Conservation (phyloP, 2,888 invertebrate species). For the Esperia sulphurella region DNA sequence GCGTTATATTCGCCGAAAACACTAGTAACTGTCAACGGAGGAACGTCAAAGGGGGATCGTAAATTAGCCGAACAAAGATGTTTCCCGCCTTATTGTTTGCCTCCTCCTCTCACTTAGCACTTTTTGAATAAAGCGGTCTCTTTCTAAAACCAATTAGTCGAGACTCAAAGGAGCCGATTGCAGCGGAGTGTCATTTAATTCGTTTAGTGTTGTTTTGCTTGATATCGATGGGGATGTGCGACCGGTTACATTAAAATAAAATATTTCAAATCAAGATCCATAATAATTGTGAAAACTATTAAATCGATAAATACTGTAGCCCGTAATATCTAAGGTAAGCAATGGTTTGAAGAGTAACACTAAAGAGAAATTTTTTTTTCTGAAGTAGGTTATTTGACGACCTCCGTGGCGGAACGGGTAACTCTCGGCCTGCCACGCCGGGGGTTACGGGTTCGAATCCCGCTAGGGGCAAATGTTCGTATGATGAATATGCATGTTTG, state of each 20-base stretch:
- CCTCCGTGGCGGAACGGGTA: too few species aligned
- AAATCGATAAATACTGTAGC: too few species aligned
- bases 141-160: slow-evolving; percentile 53
- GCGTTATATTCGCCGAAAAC: slow-evolving; percentile 60
- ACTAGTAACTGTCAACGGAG: slow-evolving; percentile 50
- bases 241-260: background rate
- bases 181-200: slow-evolving; percentile 19
- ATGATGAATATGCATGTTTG: too few species aligned
- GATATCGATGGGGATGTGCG: slow-evolving; percentile 2
- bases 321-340: too few species aligned
- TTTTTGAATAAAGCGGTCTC: slow-evolving; percentile 30
- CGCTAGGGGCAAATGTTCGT: too few species aligned
- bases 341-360: too few species aligned
- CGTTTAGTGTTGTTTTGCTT: slow-evolving; percentile 20
- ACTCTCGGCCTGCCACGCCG: too few species aligned
- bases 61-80: slow-evolving; percentile 61
- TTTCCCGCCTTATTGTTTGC: slow-evolving; percentile 49
- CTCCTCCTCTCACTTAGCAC: slow-evolving; percentile 30
- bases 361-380: too few species aligned
- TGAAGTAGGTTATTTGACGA: too few species aligned
- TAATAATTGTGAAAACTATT: too few species aligned
- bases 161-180: slow-evolving; percentile 47
- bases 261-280: too few species aligned
- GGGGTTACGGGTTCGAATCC: too few species aligned
- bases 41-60: slow-evolving; percentile 32